Evolutionary conservation across 2,113 vertebrate species (phyloP), one percentile per base, ranked within the genome.

Genomic region (Psilopsiagon aurifrons): DNA sequence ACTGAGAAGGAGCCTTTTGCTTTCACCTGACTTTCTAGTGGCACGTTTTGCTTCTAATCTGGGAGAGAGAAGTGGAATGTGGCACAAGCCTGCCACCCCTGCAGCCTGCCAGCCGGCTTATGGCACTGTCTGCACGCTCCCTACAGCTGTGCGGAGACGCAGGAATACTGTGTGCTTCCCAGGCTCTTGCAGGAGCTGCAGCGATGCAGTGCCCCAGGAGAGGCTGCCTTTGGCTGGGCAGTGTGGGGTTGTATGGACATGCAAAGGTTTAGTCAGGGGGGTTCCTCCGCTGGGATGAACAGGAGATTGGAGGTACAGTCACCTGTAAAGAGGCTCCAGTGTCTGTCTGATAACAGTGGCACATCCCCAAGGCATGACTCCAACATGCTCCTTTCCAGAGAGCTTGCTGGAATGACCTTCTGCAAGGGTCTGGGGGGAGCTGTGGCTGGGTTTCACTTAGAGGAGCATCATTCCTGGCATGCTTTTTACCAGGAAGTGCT

Each of bases 1-100:
- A 4, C 88, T 9, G 81, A 69, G 85, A 66, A 83, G 92, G 88
- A 94, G 89, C 71, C 71, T 89, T 76, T 55, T 59, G 19, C 94
- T 59, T 83, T 83, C 88, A 94, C 92, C 95, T 97, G 95, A 88
- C 95, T 94, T 92, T 60, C 91, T 94, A 94, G 92, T 88, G 91
- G 94, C 96, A 95, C 74, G 55, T 95, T 97, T 93, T 88, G 94
- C 96, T 97, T 90, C 95, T 96, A 92, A 94, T 96, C 78, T 41
- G 60, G 88, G 92, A 87, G 63, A 88, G 64, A 39, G 86, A 29
- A 93, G 86, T 49, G 51, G 69, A 55, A 97, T 80, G 83, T 96
- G 95, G 95, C 92, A 81, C 88, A 51, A 81, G 92, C 28, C 88
- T 96, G 94, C 92, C 91, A 84, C 83, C 95, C 87, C 39, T 68